Percentiles rank a stretch among this genome's conserved stretches.
phyloP scores from a whole-genome alignment of 2,797 vertebrate species.

The Onychomys leucogaster region DNA sequence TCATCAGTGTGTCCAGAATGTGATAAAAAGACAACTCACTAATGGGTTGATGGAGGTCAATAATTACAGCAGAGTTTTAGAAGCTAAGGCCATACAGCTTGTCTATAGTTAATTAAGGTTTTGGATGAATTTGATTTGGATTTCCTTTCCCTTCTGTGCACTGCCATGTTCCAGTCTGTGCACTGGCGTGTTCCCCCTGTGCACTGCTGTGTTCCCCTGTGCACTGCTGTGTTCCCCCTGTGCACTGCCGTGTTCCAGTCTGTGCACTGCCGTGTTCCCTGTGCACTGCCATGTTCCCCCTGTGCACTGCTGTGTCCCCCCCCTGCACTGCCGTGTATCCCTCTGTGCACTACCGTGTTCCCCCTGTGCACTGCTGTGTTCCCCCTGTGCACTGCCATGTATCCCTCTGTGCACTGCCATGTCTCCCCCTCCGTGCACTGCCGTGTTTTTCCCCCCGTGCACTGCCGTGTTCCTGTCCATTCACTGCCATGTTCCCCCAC shows the following conservation, averaged over 20 bases:
- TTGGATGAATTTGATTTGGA: neutral
- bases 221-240: no score
- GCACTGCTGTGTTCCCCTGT: no score
- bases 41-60: neutral
- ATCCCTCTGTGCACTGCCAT: neutral
- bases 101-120: neutral
- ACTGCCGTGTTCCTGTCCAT: neutral
- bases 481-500: no score
- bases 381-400: no score
- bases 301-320: neutral
- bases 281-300: neutral
- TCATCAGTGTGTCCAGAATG: neutral
- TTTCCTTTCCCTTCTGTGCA: neutral
- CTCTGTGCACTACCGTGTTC: neutral
- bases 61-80: neutral
- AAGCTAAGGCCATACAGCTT: neutral
- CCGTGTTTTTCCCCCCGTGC: no score
- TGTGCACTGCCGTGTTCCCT: no score
- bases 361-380: neutral
- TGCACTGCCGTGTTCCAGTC: neutral
- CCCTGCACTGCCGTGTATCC: neutral
- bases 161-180: no score
- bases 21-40: neutral
- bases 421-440: neutral
- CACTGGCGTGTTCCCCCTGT: no score